phyloP scores from a whole-genome alignment of 2,888 invertebrate genomes.

The Caenorhabditis sinica region DNA sequence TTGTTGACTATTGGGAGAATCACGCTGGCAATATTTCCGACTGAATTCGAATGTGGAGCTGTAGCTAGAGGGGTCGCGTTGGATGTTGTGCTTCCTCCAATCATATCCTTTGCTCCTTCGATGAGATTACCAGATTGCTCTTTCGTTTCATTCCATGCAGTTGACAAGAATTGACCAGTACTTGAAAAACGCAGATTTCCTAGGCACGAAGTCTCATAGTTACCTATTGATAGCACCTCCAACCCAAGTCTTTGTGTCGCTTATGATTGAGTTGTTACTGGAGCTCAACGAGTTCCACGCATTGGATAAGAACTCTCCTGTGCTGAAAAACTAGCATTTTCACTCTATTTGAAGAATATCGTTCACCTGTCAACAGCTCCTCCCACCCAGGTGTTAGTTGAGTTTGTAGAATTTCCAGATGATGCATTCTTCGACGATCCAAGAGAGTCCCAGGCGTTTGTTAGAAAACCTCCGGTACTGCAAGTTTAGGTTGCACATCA shows the following conservation, averaged over 20 bases:
- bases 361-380: conserved; percentile 29
- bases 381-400: conserved; percentile 25
- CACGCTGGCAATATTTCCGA: conserved; percentile 35
- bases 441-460: conserved; percentile 45
- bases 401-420: background rate
- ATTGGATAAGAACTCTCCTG: conserved; percentile 48
- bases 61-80: conserved; percentile 3
- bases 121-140: conserved; percentile 16
- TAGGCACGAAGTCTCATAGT: background rate
- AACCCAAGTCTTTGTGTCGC: conserved; percentile 43
- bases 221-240: conserved; percentile 38
- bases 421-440: conserved; percentile 14
- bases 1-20: conserved; percentile 13
- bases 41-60: conserved; percentile 22
- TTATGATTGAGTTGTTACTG: background rate
- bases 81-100: background rate
- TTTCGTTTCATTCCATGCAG: conserved; percentile 44
- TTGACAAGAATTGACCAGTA: conserved; percentile 37
- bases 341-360: background rate
- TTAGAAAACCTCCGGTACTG: conserved; percentile 45
- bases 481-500: background rate
- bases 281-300: conserved; percentile 45
- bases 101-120: background rate
- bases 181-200: conserved; percentile 6
- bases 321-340: background rate